Evolutionary conservation across 2,888 invertebrate species (phyloP).

Genomic region (Clepsis dumicolana): DNA sequence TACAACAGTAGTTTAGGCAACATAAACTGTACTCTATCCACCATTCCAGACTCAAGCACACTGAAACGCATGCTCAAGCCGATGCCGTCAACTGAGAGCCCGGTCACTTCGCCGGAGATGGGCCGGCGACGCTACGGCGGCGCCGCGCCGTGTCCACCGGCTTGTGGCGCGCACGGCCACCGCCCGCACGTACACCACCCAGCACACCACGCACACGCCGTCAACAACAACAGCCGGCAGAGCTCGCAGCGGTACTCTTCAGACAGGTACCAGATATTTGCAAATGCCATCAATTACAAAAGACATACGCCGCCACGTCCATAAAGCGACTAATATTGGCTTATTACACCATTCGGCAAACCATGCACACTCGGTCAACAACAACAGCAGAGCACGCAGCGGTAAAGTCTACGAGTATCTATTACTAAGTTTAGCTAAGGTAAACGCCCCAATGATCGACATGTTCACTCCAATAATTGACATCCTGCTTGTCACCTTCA

Average conservation of each 20-base stretch:
- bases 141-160: slow-evolving; percentile 84
- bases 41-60: slow-evolving; percentile 91
- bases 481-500: no score
- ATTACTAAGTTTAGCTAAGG: no score
- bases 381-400: not conserved
- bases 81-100: slow-evolving; percentile 95
- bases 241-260: slow-evolving; percentile 89
- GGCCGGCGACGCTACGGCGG: slow-evolving; percentile 91
- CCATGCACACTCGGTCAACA: not conserved
- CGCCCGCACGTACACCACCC: slow-evolving; percentile 84
- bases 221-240: slow-evolving; percentile 88
- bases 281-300: no score
- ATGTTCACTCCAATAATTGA: no score
- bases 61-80: slow-evolving; percentile 97
- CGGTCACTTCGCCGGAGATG: slow-evolving; percentile 96
- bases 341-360: not conserved
- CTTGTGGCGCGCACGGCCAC: slow-evolving; percentile 87
- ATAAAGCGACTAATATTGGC: no score
- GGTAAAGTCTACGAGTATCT: no score
- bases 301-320: no score
- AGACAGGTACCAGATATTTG: slow-evolving; percentile 79
- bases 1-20: no score
- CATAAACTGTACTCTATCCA: no score
- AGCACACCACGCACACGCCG: slow-evolving; percentile 73
- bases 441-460: no score